Conservation (phyloP, 1,140 invertebrate species). For the Anastrepha obliqua region DNA sequence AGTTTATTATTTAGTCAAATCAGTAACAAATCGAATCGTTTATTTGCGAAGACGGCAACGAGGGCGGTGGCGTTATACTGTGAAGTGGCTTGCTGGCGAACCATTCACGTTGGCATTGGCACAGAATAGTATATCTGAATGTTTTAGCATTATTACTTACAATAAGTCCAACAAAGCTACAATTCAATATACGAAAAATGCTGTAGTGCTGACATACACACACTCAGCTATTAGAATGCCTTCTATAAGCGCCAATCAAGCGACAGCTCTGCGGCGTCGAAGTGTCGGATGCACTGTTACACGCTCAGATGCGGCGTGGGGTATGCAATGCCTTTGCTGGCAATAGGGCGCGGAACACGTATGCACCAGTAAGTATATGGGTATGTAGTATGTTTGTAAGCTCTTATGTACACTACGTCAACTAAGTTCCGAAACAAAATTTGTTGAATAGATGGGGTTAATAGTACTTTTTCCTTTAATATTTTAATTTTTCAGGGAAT, state of each 20-base stretch:
- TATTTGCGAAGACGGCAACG: not conserved
- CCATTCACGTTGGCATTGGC: constrained; percentile 38
- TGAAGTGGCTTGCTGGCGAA: not conserved
- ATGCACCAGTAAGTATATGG: too few relatives aligned
- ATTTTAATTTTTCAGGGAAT: too few relatives aligned
- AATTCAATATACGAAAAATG: not conserved
- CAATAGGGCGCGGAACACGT: not conserved
- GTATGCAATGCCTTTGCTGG: not conserved
- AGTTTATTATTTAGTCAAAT: constrained; percentile 48
- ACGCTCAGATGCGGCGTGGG: not conserved
- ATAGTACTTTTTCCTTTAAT: too few relatives aligned
- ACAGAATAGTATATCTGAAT: not conserved
- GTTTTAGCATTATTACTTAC: not conserved
- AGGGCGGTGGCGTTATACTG: not conserved
- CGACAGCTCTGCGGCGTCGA: not conserved
- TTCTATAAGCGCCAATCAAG: constrained; percentile 4
- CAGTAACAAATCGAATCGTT: constrained; percentile 40
- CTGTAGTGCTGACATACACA: not conserved
- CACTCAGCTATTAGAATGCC: not conserved
- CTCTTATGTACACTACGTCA: too few relatives aligned
- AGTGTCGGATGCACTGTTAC: not conserved
- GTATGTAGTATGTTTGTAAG: too few relatives aligned
- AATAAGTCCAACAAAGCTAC: not conserved
- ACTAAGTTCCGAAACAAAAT: too few relatives aligned
- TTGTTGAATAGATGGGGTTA: too few relatives aligned